Evolutionary conservation across 2,113 vertebrate genomes (phyloP).

Genomic region (Baryphthengus martii): DNA sequence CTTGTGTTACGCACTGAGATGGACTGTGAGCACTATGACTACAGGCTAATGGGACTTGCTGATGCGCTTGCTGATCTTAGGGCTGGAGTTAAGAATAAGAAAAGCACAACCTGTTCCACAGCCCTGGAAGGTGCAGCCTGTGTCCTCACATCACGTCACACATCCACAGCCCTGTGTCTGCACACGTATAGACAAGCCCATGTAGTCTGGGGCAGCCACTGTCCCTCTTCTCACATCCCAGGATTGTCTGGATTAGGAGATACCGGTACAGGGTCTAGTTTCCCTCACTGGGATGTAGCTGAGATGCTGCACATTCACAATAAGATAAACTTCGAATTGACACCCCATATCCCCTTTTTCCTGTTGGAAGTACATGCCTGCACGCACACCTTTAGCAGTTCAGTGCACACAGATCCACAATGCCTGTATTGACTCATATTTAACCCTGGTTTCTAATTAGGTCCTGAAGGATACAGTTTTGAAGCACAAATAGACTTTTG

Average conservation of each 20-base stretch:
- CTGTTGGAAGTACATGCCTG: not conserved
- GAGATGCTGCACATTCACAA: not conserved
- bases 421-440: not conserved
- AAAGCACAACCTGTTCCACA: not conserved
- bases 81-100: not conserved
- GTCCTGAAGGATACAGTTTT: not conserved
- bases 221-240: not conserved
- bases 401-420: not conserved
- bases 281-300: not conserved
- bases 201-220: no score
- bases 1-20: not conserved
- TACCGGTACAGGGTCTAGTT: not conserved
- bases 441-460: not conserved
- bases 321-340: not conserved
- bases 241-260: not conserved
- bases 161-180: accelerated
- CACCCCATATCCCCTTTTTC: not conserved
- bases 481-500: not conserved
- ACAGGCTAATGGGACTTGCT: no score
- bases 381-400: not conserved
- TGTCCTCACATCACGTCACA: not conserved
- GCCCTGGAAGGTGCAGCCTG: not conserved
- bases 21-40: not conserved
- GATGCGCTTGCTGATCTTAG: not conserved
- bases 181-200: no score